These are phyloP conservation scores for Chymomyza amoena DNA, from an alignment of 2,888 invertebrate species.

Conservation along the genomic window DNA sequence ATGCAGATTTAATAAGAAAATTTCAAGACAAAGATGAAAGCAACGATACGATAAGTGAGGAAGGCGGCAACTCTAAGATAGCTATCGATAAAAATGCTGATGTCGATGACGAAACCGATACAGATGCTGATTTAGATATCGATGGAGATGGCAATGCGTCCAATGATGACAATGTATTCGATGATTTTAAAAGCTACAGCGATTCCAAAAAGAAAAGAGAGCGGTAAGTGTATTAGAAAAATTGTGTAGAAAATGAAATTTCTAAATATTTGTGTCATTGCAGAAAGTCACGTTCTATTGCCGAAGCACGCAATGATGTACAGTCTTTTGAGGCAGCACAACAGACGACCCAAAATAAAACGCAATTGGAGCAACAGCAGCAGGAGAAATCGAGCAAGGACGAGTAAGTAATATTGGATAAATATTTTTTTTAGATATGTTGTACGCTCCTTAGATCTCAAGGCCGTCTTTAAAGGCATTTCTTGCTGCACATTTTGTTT, in stretches of 20 bases:
- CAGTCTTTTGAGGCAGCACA: constrained; percentile 71
- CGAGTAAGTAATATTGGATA: constrained; percentile 53
- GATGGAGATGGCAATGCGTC: constrained; percentile 42
- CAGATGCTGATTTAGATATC: background rate
- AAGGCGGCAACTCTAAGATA: background rate
- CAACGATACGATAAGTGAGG: constrained; percentile 1
- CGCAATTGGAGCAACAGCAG: constrained; percentile 28
- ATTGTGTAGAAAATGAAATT: background rate
- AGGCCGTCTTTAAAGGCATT: too few relatives aligned
- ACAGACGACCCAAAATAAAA: constrained; percentile 20
- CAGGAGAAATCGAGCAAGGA: constrained; percentile 30
- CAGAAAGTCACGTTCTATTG: constrained; percentile 77
- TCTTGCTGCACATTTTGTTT: too few relatives aligned
- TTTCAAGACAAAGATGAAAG: constrained; percentile 15
- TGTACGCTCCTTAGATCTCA: too few relatives aligned
- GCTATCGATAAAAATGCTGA: background rate
- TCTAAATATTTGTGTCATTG: background rate
- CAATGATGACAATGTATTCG: constrained; percentile 68
- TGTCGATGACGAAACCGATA: constrained; percentile 11
- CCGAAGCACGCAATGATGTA: constrained; percentile 68
- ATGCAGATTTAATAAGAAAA: constrained; percentile 44
- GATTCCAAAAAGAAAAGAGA: constrained; percentile 59
- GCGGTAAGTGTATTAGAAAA: constrained; percentile 46
- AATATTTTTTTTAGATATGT: too few relatives aligned
- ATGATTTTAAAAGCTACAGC: constrained; percentile 68